Conservation (phyloP, 2,888 invertebrate genomes). For the Caenorhabditis plicata region DNA sequence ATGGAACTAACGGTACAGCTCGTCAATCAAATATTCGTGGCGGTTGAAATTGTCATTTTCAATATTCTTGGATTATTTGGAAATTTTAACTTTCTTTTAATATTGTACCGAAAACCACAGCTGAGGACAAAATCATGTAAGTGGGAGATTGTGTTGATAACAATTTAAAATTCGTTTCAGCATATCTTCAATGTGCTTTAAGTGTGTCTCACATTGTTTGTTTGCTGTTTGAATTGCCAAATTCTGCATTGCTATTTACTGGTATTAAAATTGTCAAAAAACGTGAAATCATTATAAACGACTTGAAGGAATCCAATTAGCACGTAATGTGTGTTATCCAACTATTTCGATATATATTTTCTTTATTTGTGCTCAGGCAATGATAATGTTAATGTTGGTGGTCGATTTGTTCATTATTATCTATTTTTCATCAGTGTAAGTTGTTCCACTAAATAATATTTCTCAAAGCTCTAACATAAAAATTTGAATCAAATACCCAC, state of each 20-base stretch:
- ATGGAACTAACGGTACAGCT: background rate
- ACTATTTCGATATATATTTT: conserved; percentile 20
- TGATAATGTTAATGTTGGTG: conserved; percentile 24
- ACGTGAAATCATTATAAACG: too few species aligned
- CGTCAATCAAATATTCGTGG: conserved; percentile 1
- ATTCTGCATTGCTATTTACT: conserved; percentile 18
- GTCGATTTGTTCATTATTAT: conserved; percentile 22
- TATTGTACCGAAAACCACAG: background rate
- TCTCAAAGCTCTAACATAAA: too few species aligned
- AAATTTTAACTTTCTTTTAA: background rate
- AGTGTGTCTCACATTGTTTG: conserved; percentile 20
- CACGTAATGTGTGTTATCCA: too few species aligned
- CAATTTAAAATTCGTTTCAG: background rate
- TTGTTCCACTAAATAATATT: background rate
- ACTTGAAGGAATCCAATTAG: too few species aligned
- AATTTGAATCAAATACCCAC: too few species aligned
- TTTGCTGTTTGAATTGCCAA: conserved; percentile 20
- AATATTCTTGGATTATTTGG: conserved; percentile 3
- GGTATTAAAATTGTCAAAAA: too few species aligned
- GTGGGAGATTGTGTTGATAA: background rate
- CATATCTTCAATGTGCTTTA: conserved; percentile 1
- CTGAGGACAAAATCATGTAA: conserved; percentile 4
- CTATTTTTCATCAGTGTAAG: conserved; percentile 6
- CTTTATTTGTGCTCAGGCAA: conserved; percentile 26
- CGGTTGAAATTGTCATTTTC: conserved; percentile 2